phyloP scores from a whole-genome alignment of 1,140 invertebrate genomes.

The Drosophila lacertosa region DNA sequence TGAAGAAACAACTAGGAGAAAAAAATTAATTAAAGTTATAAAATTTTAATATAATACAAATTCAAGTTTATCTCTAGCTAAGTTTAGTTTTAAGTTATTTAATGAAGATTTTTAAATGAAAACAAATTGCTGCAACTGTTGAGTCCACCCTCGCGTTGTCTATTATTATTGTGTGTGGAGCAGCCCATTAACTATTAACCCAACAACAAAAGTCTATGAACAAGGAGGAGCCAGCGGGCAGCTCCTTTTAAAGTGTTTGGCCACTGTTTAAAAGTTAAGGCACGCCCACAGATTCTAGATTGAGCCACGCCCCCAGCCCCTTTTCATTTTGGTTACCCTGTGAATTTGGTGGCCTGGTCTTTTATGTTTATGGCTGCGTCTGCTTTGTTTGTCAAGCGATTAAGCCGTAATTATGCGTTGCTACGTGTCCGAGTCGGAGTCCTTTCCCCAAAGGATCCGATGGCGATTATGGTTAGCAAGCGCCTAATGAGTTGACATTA shows the following conservation, averaged over 20 bases:
- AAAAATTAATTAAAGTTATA: too few species aligned
- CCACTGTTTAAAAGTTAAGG: conserved; percentile 68
- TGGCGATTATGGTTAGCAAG: conserved; percentile 62
- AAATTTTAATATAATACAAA: too few species aligned
- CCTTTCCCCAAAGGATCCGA: conserved; percentile 35
- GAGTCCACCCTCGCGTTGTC: conserved; percentile 20
- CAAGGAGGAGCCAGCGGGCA: not conserved
- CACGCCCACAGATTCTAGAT: conserved; percentile 41
- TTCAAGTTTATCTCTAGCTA: too few species aligned
- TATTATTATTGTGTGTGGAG: conserved; percentile 28
- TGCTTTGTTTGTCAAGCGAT: conserved; percentile 79
- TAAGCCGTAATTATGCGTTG: conserved; percentile 79
- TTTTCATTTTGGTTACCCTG: not conserved
- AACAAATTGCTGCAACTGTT: conserved; percentile 11
- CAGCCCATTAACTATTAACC: conserved; percentile 72
- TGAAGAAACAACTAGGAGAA: too few species aligned
- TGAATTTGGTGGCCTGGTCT: conserved; percentile 45
- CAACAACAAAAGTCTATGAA: conserved; percentile 51
- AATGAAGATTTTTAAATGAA: not conserved
- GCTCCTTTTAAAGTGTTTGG: conserved; percentile 69
- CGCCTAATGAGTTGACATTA: conserved; percentile 76
- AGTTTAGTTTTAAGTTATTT: too few species aligned
- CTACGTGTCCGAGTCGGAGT: conserved; percentile 55
- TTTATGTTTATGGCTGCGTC: conserved; percentile 68
- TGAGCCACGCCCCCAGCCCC: not conserved